Base-by-base conservation (phyloP, 2,888 invertebrate species). In the Drosophila nr. fundita region DNA sequence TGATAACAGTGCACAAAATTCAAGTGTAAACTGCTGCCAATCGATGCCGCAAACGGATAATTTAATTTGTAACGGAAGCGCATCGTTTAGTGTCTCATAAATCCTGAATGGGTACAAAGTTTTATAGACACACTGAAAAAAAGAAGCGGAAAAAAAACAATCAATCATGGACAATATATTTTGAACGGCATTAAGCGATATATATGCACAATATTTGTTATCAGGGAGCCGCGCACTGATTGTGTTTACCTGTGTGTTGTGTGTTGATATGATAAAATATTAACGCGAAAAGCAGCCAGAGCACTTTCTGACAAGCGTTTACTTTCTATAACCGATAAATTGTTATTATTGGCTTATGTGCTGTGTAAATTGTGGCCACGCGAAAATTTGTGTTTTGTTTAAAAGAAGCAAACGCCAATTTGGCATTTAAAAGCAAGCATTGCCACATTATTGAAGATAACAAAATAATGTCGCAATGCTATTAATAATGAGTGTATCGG, bases 281-380 rank as follows among this genome's bases (percentile, higher is more conserved):
- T 38, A 58, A 62, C 59, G 36, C 42, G 24, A 34, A 72, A 34
- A 72, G 58, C 34, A 50, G 24, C 15, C 24, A 15, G 18, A 45
- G 2, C 21, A 34, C 34, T 52, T 32, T 29, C 30, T 54, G 21
- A 42, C 21, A 42, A 82, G 59, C 83, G 53, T 68, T 78, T 87
- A 73, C 73, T 79, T 77, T 70, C 69, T 63, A 79, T 65, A 68
- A 63, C 57, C 78, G 78, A 77, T 88, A 73, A 88, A 87, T 79
- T 71, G 82, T 68, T 81, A 82, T 89, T 87, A 89, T 83, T 83
- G 82, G 79, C 73, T 83, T 83, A 85, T 77, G 88, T 76, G 70
- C 74, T 58, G 42, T 29, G 45, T 71, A 68, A 66, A 73, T 76
- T 67, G 65, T 63, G 62, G 45, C n/a, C 45, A 40, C 45, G 36